Base-by-base conservation (phyloP, 1,140 invertebrate genomes). In the Vanessa atalanta region DNA sequence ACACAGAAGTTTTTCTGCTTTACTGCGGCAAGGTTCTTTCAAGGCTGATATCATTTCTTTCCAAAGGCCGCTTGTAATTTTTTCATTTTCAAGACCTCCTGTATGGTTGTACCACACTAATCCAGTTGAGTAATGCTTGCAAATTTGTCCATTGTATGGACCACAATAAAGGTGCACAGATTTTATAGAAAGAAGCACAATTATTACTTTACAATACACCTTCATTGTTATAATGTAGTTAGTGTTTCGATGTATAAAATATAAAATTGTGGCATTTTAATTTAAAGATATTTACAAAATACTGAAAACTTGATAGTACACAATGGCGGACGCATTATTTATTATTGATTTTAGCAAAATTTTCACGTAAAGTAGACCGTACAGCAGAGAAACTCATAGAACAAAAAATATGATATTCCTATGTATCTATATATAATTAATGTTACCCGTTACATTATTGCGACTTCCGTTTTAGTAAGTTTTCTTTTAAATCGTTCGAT, bases 1-100 rank as follows among this genome's bases (percentile, higher is more conserved):
- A 91, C 98, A 99, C 14, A 99, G 93, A 83, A 99, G 94, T 95
- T 96, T 96, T 95, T 98, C 97, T 48, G 98, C 98, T 64, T 96
- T 96, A 78, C 94, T 95, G 61, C 96, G 94, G 93, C 98, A 99
- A 60, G 97, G 96, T 79, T 97, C 96, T 55, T 95, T 94, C 9
- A 98, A 93, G 61, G 95, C 95, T 16, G 94, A 93, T 81, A 98
- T 97, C 82, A 98, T 93, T 93, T 98, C 97, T 77, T 96, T 95
- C 97, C 97, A 98, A 12, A 98, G 93, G 47, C 95, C 95, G 1
- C 93, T 93, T 1, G 97, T 96, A 65, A 98, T 98, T 84, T 96
- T 95, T 89, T 98, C 97, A 90, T 98, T 98, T 76, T 96, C 94
- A 90, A 95, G 95, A 51, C 97, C 95, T 60, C 96, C 96, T 68